Evolutionary conservation across 2,797 vertebrate genomes (phyloP), one percentile per base, ranked within the genome.

Genomic region (Sebastes dallii): DNA sequence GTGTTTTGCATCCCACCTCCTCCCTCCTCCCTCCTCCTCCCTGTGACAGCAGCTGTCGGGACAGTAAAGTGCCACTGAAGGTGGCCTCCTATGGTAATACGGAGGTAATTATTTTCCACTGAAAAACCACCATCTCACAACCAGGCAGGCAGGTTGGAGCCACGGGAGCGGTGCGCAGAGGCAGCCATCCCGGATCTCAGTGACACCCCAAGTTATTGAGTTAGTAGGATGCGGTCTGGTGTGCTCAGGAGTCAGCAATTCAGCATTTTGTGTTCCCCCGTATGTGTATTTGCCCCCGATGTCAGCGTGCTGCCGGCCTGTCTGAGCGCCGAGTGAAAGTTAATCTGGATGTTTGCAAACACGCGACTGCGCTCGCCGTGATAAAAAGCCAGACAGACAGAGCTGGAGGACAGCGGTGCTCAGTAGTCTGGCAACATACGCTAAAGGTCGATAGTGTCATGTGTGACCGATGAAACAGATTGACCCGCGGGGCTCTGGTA

Each of bases 381-480:
- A 91, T 91, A 86, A 89, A 93, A 78, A 83, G 86, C 71, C 83
- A 36, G 76, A 52, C 83, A 59, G 81, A 82, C 86, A 42, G 83
- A 80, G 85, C 83, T 81, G 83, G 88, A 86, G 85, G 87, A 89
- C 88, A 65, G 87, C 36, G 77, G 84, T 3, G 87, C 85, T 87
- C 86, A 30, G 84, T 72, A 85, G 87, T 91, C 88, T 84, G 90
- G 78, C 76, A 83, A 90, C 93, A 91, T 87, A 87, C 86, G 86
- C 86, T 77, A 91, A 91, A 94, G 94, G 94, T 94, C 89, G 89
- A 84, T 68, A 71, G 89, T 89, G 92, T 93, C 93, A 78, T 69
- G 88, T 88, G 92, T 93, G 92, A 94, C 89, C 92, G 91, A 93
- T 92, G 92, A 91, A 90, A 91, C 88, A 80, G 89, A 90, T 93